A percentile compares a stretch with the other conserved stretches of the same genome.
Evolutionary conservation across 2,888 invertebrate species (phyloP).

Genomic region (Eristalinus sepulchralis): DNA sequence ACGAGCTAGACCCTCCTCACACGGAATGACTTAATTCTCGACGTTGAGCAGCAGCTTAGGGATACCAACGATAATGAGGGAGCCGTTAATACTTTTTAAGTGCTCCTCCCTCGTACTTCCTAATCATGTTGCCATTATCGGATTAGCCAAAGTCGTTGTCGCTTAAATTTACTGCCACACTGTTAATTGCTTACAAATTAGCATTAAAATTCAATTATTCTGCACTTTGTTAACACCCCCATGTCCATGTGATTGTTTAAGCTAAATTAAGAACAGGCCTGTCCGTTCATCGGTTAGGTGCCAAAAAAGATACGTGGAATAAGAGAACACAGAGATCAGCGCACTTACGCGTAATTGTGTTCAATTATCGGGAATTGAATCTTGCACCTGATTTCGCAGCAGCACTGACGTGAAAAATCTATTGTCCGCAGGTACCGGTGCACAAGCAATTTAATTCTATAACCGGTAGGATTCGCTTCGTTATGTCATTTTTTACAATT

Average conservation of each 20-base stretch:
- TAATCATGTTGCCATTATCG: not conserved
- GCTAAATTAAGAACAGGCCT: not conserved
- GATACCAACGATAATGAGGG: not conserved
- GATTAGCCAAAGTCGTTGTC: not conserved
- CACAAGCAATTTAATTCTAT: not conserved
- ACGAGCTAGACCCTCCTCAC: not conserved
- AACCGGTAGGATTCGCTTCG: not conserved
- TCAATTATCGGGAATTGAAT: not conserved
- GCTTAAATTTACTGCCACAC: not conserved
- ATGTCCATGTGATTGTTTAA: not conserved
- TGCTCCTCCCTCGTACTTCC: not conserved
- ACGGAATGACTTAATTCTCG: not conserved
- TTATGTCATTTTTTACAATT: not conserved
- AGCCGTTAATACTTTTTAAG: not conserved
- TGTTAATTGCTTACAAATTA: not conserved
- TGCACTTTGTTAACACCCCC: not conserved
- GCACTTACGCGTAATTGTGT: not conserved
- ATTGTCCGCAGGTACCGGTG: not conserved
- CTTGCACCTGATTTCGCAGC: not conserved
- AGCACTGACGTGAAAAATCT: not conserved
- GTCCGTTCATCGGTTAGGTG: not conserved
- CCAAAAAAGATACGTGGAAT: not conserved
- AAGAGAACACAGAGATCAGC: not conserved
- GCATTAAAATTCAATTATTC: not conserved
- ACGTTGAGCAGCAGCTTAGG: not conserved